phyloP scores from a whole-genome alignment of 2,113 vertebrate genomes.

The Cyprinodon brontotheroides region DNA sequence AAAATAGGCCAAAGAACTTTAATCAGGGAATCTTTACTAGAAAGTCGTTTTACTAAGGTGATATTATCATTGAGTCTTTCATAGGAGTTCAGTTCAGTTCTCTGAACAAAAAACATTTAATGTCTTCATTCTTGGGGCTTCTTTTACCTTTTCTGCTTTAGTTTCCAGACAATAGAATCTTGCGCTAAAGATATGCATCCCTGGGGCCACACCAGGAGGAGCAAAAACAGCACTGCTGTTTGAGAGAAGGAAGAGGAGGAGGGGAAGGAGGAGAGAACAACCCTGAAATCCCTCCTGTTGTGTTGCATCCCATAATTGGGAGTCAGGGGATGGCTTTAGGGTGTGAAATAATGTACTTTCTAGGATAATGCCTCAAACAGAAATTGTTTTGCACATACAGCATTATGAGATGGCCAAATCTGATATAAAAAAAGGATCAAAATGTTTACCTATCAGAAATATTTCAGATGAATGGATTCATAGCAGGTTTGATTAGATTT shows the following conservation, averaged over 20 bases:
- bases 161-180: constrained; percentile 53
- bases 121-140: constrained; percentile 54
- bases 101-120: constrained; percentile 36
- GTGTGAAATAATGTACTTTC: constrained; percentile 15
- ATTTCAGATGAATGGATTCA: background rate
- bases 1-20: too few species aligned
- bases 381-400: constrained; percentile 29
- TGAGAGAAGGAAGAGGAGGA: constrained; percentile 24
- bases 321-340: constrained; percentile 55
- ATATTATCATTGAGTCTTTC: constrained; percentile 17
- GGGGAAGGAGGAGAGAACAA: constrained; percentile 31
- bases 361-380: constrained; percentile 8
- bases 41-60: constrained; percentile 19
- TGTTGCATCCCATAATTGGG: constrained; percentile 57
- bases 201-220: constrained; percentile 40
- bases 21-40: too few species aligned
- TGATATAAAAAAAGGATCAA: background rate
- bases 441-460: background rate
- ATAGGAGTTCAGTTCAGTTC: constrained; percentile 15
- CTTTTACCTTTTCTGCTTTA: constrained; percentile 26
- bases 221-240: constrained; percentile 26
- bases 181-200: constrained; percentile 57
- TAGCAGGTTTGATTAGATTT: constrained; percentile 11
- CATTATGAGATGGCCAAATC: background rate
- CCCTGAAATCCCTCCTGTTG: constrained; percentile 46